Percentiles rank a stretch among this genome's conserved stretches.
phyloP scores from a whole-genome alignment of 2,888 invertebrate species.

The Tortrix viridana region DNA sequence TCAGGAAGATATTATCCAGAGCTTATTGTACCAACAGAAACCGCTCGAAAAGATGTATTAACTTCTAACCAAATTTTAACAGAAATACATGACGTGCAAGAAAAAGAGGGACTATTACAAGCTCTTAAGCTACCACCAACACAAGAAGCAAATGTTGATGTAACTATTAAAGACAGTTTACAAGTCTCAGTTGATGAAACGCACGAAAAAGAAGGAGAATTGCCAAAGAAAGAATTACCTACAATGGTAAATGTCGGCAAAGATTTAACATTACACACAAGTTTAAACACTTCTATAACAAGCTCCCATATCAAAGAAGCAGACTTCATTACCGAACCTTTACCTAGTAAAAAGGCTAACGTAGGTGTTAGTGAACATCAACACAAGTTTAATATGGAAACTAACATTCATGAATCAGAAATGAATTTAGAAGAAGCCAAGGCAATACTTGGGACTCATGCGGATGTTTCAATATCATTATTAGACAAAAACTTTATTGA shows the following conservation, averaged over 20 bases:
- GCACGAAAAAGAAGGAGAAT: conserved; percentile 87
- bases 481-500: conserved; percentile 85
- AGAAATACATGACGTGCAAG: conserved; percentile 86
- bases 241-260: conserved; percentile 59
- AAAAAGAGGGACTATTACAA: conserved; percentile 86
- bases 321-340: conserved; percentile 76
- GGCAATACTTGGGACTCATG: conserved; percentile 67
- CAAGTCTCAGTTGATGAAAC: conserved; percentile 80
- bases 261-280: conserved; percentile 71
- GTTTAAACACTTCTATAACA: conserved; percentile 85
- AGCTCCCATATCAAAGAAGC: conserved; percentile 87
- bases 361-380: conserved; percentile 85
- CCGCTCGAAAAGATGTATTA: conserved; percentile 86
- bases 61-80: conserved; percentile 87
- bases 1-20: conserved; percentile 92
- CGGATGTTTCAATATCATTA: conserved; percentile 77
- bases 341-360: conserved; percentile 81
- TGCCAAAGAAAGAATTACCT: conserved; percentile 67
- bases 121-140: conserved; percentile 84
- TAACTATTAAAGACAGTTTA: conserved; percentile 86
- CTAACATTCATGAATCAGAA: conserved; percentile 86
- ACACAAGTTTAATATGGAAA: conserved; percentile 84
- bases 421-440: conserved; percentile 72
- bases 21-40: conserved; percentile 91
- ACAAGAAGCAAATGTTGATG: conserved; percentile 85